Percentiles rank a stretch among this genome's conserved stretches.
Evolutionary conservation across 2,797 vertebrate species (phyloP).

Genomic region (Myiotriccus ornatus): DNA sequence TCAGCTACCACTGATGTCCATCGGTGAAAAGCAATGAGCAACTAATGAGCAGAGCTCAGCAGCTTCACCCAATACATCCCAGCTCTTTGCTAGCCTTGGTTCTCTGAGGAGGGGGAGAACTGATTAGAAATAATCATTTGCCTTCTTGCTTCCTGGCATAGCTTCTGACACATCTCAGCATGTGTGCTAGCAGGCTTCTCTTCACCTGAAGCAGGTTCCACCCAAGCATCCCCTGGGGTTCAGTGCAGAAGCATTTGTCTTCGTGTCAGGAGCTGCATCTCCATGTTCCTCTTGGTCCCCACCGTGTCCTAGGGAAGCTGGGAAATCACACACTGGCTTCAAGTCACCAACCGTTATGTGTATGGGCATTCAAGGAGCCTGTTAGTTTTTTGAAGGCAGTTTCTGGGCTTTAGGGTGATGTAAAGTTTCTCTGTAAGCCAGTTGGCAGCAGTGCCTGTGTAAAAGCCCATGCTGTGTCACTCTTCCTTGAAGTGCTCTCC

Average conservation of each 20-base stretch:
- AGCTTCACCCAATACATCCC: neutral
- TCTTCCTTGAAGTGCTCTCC: constrained; percentile 29
- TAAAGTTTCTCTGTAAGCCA: constrained; percentile 13
- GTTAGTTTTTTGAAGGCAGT: neutral
- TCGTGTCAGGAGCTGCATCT: accelerated
- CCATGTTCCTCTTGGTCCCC: neutral
- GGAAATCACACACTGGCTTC: neutral
- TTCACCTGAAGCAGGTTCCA: neutral
- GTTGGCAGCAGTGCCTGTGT: constrained; percentile 23
- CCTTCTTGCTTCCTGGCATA: neutral
- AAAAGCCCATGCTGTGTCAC: constrained; percentile 37
- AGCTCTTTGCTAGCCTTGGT: neutral
- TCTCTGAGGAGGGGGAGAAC: neutral
- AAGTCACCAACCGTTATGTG: neutral
- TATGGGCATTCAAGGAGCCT: neutral
- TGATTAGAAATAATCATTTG: neutral
- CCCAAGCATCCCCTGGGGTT: neutral
- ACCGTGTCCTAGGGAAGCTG: neutral
- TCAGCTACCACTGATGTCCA: neutral
- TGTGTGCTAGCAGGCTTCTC: neutral
- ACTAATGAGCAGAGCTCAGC: neutral
- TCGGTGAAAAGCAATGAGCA: neutral
- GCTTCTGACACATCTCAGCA: neutral
- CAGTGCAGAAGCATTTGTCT: neutral
- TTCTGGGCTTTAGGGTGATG: constrained; percentile 40